Base-by-base conservation (phyloP, 2,797 vertebrate genomes). In the Enteromius viviparus region DNA sequence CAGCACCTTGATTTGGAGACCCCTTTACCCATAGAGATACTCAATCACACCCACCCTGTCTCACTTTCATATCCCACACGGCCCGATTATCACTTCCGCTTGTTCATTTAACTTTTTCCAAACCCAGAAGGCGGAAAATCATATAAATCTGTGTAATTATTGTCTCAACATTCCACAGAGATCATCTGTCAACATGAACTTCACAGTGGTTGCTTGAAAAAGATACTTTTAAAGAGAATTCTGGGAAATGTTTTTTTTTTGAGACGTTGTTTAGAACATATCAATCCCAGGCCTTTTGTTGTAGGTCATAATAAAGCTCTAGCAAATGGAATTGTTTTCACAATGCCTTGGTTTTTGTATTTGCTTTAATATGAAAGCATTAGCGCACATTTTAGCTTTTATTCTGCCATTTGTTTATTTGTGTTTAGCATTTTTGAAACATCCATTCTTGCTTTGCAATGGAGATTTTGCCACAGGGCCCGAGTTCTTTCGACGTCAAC, bases 401-500 rank as follows among this genome's bases (percentile, higher is more conserved):
- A 78, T 87, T 26, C 68, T 77, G 55, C 79, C 49, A 34, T 85
- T 83, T 76, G 60, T 85, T 81, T 55, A 34, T 64, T 55, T 64
- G 42, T 62, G 47, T 79, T 79, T 58, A 83, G 72, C 65, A 51
- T 79, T 74, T 78, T 26, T 72, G 37, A 72, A 72, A 65, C 47
- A 60, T 51, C 53, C 58, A 47, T 81, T 62, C 70, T 81, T 42
- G 71, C 69, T n/a, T 53, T 69, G 70, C 55, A 79, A 82, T 71
- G 66, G 62, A 47, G 75, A 86, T 81, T 82, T 78, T 29, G 75
- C 83, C 81, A 80, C 77, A 81, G 87, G 80, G 72, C 62, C 66
- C 8, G 11, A 80, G 77, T 81, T 70, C 68, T 83, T 79, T 49
- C 78, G 87, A 88, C 89, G 79, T 90, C 86, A 81, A 85, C 84